Evolutionary conservation across 2,888 invertebrate species (phyloP).

Genomic region (Idaea straminata): DNA sequence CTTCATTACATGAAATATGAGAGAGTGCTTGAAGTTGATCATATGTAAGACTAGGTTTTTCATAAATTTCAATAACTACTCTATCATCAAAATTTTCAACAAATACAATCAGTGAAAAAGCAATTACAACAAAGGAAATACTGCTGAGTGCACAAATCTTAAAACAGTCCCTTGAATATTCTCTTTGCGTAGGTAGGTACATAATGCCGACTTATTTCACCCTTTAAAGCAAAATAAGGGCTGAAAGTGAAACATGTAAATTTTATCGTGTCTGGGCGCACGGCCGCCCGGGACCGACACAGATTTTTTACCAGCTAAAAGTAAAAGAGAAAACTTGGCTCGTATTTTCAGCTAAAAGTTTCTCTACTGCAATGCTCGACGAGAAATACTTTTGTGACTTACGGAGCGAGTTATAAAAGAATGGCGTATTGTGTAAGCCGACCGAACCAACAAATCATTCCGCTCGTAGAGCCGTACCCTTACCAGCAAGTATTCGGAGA

Average conservation of each 20-base stretch:
- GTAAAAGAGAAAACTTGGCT: conserved; percentile 71
- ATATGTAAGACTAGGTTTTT: not conserved
- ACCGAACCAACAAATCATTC: conserved; percentile 60
- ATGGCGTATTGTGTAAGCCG: conserved; percentile 55
- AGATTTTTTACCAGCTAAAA: conserved; percentile 66
- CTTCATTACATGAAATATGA: not conserved
- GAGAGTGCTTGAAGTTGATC: not conserved
- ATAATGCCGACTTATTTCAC: conserved; percentile 70
- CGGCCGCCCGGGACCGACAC: conserved; percentile 53
- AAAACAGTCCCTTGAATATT: conserved; percentile 74
- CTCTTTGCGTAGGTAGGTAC: conserved; percentile 60
- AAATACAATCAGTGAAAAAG: too few species aligned
- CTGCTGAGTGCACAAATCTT: conserved; percentile 58
- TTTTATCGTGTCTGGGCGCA: conserved; percentile 71
- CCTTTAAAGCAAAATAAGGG: conserved; percentile 78
- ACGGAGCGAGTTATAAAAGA: conserved; percentile 67
- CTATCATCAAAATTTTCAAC: not conserved
- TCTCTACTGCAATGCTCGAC: conserved; percentile 63
- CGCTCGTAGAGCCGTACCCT: conserved; percentile 30
- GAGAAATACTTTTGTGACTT: conserved; percentile 72
- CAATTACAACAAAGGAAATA: conserved; percentile 37
- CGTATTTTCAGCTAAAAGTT: conserved; percentile 74
- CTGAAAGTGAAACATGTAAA: conserved; percentile 76
- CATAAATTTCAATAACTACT: not conserved
- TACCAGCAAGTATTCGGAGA: conserved; percentile 37